Conservation (phyloP, 2,888 invertebrate genomes). For the Nudaria mundana region DNA sequence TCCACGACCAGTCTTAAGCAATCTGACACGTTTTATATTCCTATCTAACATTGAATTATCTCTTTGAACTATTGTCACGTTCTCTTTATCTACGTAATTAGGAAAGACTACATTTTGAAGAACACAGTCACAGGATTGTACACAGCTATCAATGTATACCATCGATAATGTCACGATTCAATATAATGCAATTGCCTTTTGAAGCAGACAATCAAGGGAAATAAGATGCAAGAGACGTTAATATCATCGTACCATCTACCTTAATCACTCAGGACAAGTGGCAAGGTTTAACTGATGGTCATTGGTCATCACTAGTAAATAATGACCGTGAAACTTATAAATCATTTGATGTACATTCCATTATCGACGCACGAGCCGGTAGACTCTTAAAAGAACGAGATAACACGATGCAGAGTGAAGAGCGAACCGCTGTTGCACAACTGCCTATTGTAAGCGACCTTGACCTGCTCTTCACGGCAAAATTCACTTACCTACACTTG, state of each 20-base stretch:
- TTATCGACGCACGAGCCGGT: slow-evolving; percentile 11
- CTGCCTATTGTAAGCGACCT: slow-evolving; percentile 59
- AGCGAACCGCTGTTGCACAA: slow-evolving; percentile 59
- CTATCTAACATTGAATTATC: slow-evolving; percentile 46
- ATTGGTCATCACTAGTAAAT: no score
- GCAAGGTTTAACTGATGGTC: slow-evolving; percentile 36
- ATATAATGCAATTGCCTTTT: slow-evolving; percentile 35
- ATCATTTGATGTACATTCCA: slow-evolving; percentile 15
- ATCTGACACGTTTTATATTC: slow-evolving; percentile 50
- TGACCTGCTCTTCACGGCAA: slow-evolving; percentile 70
- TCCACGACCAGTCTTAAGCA: slow-evolving; percentile 9
- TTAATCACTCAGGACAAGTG: slow-evolving; percentile 24
- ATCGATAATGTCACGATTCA: neutral
- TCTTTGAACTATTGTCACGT: slow-evolving; percentile 64
- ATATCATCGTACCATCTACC: slow-evolving; percentile 22
- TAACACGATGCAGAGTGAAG: slow-evolving; percentile 36
- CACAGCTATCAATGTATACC: neutral
- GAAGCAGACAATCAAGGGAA: slow-evolving; percentile 41
- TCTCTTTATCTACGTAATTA: slow-evolving; percentile 38
- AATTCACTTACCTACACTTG: slow-evolving; percentile 61
- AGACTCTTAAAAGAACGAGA: slow-evolving; percentile 36
- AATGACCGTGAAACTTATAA: slow-evolving; percentile 30
- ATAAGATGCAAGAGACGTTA: slow-evolving; percentile 35
- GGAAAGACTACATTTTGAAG: slow-evolving; percentile 36
- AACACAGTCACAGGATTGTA: no score